Percentiles rank a stretch among this genome's conserved stretches.
These are phyloP conservation scores for Pungitius pungitius DNA, from an alignment of 2,113 vertebrate genomes.

Conservation along the genomic window DNA sequence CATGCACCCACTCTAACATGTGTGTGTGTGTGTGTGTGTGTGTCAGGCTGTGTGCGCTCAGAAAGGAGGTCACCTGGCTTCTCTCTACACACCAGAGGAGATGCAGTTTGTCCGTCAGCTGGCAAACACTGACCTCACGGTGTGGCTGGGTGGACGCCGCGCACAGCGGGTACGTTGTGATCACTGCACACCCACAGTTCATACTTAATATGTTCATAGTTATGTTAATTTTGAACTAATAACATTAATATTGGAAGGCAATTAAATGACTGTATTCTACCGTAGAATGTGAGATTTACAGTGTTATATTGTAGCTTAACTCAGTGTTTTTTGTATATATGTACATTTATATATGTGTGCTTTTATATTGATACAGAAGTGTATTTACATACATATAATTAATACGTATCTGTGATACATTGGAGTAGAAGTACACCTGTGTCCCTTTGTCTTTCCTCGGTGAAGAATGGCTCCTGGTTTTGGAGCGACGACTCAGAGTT, in stretches of 20 bases:
- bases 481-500: conserved; percentile 15
- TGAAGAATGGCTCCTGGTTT: conserved; percentile 17
- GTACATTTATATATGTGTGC: too few relatives aligned
- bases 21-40: conserved; percentile 4
- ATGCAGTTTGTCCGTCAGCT: neutral
- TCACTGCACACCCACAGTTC: too few relatives aligned
- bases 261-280: neutral
- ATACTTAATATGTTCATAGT: too few relatives aligned
- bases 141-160: conserved; percentile 34
- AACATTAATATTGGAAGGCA: too few relatives aligned
- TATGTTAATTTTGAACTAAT: too few relatives aligned
- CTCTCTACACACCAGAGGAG: conserved; percentile 23
- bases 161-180: neutral
- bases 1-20: neutral
- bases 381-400: too few relatives aligned
- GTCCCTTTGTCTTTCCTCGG: neutral
- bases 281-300: neutral
- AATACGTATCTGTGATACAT: neutral
- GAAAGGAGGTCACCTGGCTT: neutral
- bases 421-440: neutral
- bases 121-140: neutral
- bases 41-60: conserved; percentile 19
- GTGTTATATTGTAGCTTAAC: too few relatives aligned
- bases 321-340: too few relatives aligned
- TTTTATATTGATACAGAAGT: too few relatives aligned